These are phyloP conservation scores for Plecturocebus donacophilus DNA, from an alignment of 2,113 vertebrate genomes.

Conservation along the genomic window DNA sequence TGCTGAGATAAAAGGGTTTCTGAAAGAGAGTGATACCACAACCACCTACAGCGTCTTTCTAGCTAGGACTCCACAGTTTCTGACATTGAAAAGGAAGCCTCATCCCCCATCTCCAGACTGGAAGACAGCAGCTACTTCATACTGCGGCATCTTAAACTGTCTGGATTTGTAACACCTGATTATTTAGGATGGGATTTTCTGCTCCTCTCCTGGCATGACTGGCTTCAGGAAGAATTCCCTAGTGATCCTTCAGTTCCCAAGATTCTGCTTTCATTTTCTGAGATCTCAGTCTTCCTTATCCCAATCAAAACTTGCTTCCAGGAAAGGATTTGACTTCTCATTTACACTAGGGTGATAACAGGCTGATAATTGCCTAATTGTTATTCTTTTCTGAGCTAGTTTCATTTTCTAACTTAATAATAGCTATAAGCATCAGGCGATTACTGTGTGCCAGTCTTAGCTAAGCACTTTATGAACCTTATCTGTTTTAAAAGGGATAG, in stretches of 20 bases:
- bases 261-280: background rate
- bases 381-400: constrained; percentile 59
- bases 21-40: background rate
- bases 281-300: constrained; percentile 14
- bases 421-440: constrained; percentile 15
- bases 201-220: background rate
- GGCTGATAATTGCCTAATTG: constrained; percentile 65
- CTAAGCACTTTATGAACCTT: constrained; percentile 49
- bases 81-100: background rate
- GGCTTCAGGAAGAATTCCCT: constrained; percentile 18
- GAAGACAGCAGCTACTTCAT: background rate
- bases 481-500: constrained; percentile 49
- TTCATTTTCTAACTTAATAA: constrained; percentile 64
- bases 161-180: constrained; percentile 28
- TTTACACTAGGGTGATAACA: constrained; percentile 55
- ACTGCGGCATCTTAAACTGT: background rate
- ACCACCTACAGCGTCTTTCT: background rate
- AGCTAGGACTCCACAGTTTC: background rate
- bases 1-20: background rate
- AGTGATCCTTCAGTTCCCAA: background rate
- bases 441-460: constrained; percentile 39
- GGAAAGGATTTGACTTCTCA: constrained; percentile 11
- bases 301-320: constrained; percentile 45
- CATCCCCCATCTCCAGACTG: background rate
- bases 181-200: background rate